phyloP scores from a whole-genome alignment of 2,113 vertebrate genomes.

The Lanius collurio region DNA sequence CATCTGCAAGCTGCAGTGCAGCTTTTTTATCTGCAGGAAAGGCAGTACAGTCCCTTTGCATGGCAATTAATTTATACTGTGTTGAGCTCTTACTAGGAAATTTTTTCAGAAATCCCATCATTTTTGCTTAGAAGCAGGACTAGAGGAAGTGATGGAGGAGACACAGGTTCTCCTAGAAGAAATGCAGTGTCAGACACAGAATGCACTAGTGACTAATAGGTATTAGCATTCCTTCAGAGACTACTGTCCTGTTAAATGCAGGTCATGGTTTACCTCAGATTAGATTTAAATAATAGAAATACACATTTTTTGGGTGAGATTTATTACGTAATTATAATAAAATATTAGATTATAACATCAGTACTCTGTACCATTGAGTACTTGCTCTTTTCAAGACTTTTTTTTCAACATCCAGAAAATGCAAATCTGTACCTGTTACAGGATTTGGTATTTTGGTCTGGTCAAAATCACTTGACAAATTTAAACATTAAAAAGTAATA shows the following conservation, averaged over 20 bases:
- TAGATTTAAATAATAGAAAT: neutral
- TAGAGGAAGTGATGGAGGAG: neutral
- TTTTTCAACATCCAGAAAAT: constrained; percentile 3
- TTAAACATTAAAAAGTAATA: constrained; percentile 20
- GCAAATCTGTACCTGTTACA: neutral
- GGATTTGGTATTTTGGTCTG: neutral
- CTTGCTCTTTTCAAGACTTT: neutral
- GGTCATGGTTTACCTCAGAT: neutral
- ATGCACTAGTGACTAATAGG: neutral
- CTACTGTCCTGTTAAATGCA: neutral
- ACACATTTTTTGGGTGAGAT: neutral
- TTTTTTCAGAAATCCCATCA: neutral
- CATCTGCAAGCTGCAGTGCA: neutral
- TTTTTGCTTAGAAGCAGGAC: neutral
- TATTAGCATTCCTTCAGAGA: neutral
- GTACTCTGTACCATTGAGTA: neutral
- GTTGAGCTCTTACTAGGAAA: neutral
- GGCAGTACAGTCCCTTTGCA: neutral
- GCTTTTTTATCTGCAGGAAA: neutral
- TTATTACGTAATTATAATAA: constrained; percentile 1
- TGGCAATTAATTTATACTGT: neutral
- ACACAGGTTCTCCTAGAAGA: neutral
- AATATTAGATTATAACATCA: neutral
- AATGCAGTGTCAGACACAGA: neutral
- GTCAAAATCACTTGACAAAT: constrained; percentile 30